Evolutionary conservation across 2,113 vertebrate species (phyloP).

Genomic region (Ptilorrhoa leucosticta): DNA sequence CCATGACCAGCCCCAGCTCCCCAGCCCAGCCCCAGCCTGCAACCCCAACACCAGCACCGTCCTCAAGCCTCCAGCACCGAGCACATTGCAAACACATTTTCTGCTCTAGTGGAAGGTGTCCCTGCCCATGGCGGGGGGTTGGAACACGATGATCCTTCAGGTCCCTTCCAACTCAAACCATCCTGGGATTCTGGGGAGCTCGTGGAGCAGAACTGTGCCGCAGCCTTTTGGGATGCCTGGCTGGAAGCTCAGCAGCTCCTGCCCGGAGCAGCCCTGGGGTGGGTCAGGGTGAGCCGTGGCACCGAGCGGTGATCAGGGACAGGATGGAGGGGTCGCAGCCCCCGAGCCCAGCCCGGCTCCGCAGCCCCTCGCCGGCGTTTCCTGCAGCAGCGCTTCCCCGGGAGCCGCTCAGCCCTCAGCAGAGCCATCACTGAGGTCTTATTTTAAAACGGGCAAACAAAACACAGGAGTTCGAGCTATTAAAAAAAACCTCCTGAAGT

Average conservation of each 20-base stretch:
- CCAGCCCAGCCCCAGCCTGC: background rate
- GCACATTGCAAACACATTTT: background rate
- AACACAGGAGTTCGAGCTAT: background rate
- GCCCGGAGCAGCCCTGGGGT: fast-evolving
- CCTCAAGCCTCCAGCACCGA: fast-evolving
- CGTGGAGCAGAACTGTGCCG: fast-evolving
- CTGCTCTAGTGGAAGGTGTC: background rate
- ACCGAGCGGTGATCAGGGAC: fast-evolving
- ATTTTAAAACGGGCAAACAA: conserved; percentile 20
- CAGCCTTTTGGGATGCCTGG: background rate
- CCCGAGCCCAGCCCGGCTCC: background rate
- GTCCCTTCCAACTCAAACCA: background rate
- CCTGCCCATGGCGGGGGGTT: fast-evolving
- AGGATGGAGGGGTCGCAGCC: conserved; percentile 20
- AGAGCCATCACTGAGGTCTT: background rate
- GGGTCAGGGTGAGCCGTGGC: background rate
- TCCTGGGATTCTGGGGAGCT: background rate
- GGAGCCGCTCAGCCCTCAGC: background rate
- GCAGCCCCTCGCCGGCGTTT: background rate
- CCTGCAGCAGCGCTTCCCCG: background rate
- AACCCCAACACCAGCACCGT: background rate
- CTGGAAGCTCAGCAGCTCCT: background rate
- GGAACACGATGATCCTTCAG: background rate
- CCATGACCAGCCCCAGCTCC: fast-evolving
- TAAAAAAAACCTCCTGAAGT: background rate